Percentiles rank a stretch among this genome's conserved stretches.
Evolutionary conservation across 1,140 invertebrate genomes (phyloP).

Genomic region (Epicauta chinensis): DNA sequence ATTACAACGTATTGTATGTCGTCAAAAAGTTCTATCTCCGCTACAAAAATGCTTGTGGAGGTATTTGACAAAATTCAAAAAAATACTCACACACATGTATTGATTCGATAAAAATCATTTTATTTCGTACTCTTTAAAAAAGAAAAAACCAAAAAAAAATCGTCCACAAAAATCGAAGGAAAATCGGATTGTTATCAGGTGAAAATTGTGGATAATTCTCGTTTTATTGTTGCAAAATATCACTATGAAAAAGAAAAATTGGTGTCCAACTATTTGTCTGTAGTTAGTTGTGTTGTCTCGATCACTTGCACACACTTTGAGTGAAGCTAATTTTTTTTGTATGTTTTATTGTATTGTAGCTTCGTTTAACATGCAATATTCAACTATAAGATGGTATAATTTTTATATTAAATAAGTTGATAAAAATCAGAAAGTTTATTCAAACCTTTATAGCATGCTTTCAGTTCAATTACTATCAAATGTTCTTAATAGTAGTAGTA

Average conservation of each 20-base stretch:
- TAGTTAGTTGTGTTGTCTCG: conserved; percentile 18
- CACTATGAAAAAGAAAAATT: conserved; percentile 6
- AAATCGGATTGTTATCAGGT: conserved; percentile 9
- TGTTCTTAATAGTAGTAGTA: conserved; percentile 9
- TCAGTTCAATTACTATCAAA: conserved; percentile 7
- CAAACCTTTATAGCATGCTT: conserved; percentile 3
- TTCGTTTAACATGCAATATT: too few species aligned
- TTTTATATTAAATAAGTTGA: too few species aligned
- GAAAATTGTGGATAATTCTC: conserved; percentile 13
- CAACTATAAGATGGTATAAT: too few species aligned
- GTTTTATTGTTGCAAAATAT: background rate
- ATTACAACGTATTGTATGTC: conserved; percentile 6
- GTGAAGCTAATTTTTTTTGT: background rate
- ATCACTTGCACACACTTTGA: conserved; percentile 21
- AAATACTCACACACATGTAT: conserved; percentile 44
- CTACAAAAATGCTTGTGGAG: conserved; percentile 45
- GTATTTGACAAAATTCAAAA: conserved; percentile 28
- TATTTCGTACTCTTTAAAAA: conserved; percentile 4
- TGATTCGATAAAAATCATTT: conserved; percentile 31
- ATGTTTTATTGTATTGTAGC: too few species aligned
- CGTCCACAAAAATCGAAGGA: conserved; percentile 2
- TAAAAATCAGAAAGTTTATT: too few species aligned
- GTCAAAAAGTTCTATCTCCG: conserved; percentile 35
- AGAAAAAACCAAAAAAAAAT: conserved; percentile 10
- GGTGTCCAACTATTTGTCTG: conserved; percentile 27